A percentile compares a stretch with the other conserved stretches of the same genome.
Evolutionary conservation across 2,113 vertebrate genomes (phyloP).

Genomic region (Takifugu flavidus): DNA sequence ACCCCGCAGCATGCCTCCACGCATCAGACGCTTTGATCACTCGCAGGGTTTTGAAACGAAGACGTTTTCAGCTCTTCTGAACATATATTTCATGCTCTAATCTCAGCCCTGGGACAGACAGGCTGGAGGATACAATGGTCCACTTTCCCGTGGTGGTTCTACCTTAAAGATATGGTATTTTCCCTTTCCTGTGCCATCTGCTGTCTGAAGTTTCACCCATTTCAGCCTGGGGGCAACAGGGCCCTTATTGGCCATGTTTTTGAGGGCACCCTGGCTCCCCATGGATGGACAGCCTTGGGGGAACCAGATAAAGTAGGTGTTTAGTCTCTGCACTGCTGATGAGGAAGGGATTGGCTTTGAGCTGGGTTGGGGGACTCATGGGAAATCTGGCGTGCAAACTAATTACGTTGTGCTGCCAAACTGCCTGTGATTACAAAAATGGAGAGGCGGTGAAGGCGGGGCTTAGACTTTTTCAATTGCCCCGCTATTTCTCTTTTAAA

Average conservation of each 20-base stretch:
- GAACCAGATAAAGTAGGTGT: conserved; percentile 76
- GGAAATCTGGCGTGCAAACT: conserved; percentile 78
- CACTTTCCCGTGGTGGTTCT: conserved; percentile 68
- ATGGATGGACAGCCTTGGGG: conserved; percentile 68
- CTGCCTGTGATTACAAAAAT: conserved; percentile 69
- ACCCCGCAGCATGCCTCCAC: conserved; percentile 59
- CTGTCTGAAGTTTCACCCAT: conserved; percentile 71
- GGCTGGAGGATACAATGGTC: conserved; percentile 61
- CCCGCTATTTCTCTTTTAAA: conserved; percentile 57
- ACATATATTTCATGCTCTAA: conserved; percentile 68
- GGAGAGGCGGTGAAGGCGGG: conserved; percentile 63
- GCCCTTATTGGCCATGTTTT: conserved; percentile 67
- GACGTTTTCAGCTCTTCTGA: conserved; percentile 53
- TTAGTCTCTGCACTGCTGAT: conserved; percentile 73
- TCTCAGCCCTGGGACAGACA: conserved; percentile 56
- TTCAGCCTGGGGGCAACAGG: conserved; percentile 68
- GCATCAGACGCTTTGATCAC: conserved; percentile 64
- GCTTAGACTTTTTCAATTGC: conserved; percentile 70
- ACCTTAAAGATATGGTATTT: conserved; percentile 70
- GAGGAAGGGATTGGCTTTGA: conserved; percentile 68
- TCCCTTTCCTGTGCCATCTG: conserved; percentile 72
- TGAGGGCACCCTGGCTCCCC: conserved; percentile 71
- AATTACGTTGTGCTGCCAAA: conserved; percentile 72
- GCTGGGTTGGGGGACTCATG: conserved; percentile 70
- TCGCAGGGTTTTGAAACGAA: conserved; percentile 58